Conservation (phyloP, 2,888 invertebrate genomes). For the Colostygia pectinataria region DNA sequence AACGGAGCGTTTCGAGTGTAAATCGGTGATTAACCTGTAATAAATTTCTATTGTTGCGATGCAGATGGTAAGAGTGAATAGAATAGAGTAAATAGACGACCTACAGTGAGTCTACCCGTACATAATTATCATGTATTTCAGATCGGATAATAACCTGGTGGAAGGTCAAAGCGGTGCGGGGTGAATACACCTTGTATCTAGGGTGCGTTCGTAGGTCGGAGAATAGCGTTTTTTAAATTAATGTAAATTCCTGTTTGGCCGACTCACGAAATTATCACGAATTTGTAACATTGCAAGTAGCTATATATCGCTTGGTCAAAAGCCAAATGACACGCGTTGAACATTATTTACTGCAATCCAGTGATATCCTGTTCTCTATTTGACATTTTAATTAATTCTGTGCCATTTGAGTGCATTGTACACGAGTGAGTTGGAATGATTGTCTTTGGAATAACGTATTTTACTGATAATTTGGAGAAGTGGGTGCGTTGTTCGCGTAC, state of each 20-base stretch:
- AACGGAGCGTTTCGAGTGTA: slow-evolving; percentile 24
- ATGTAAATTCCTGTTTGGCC: slow-evolving; percentile 26
- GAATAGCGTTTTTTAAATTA: slow-evolving; percentile 38
- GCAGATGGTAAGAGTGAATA: slow-evolving; percentile 22
- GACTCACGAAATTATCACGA: slow-evolving; percentile 19
- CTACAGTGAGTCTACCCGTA: slow-evolving; percentile 33
- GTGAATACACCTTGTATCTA: slow-evolving; percentile 67
- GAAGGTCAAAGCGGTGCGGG: slow-evolving; percentile 57
- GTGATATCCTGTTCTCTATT: slow-evolving; percentile 6
- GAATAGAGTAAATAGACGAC: slow-evolving; percentile 41
- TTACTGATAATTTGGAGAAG: slow-evolving; percentile 11
- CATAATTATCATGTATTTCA: slow-evolving; percentile 53
- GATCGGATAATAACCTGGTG: slow-evolving; percentile 57
- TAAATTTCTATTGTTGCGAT: slow-evolving; percentile 32
- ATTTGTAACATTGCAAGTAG: slow-evolving; percentile 22
- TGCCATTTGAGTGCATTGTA: neutral
- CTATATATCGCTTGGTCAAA: slow-evolving; percentile 27
- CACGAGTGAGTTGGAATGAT: neutral
- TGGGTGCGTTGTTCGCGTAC: slow-evolving; percentile 15
- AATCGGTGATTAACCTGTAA: slow-evolving; percentile 35
- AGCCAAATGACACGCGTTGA: slow-evolving; percentile 28
- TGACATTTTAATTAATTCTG: neutral
- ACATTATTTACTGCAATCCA: slow-evolving; percentile 19
- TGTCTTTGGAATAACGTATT: slow-evolving; percentile 1
- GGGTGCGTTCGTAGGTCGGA: slow-evolving; percentile 56